Evolutionary conservation across 2,113 vertebrate genomes (phyloP), one percentile per base, ranked within the genome.

Genomic region (Lycaon pictus): DNA sequence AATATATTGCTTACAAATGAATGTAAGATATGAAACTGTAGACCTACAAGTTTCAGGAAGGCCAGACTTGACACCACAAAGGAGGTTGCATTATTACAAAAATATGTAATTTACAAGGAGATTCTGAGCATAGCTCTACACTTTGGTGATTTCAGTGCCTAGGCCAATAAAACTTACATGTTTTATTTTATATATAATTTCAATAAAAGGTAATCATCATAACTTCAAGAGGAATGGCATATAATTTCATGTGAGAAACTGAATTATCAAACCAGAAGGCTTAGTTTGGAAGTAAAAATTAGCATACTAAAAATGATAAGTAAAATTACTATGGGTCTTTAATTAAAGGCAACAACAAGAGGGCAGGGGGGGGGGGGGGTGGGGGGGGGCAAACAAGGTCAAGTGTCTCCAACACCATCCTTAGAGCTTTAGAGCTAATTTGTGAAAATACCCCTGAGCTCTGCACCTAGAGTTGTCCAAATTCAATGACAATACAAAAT

Each of bases 391-490:
- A 94, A 80, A 16, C 4, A 77, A 55, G 3, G 5, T 91, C 23
- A 37, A 43, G 1, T 53, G 2, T 83, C 5, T 23, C 53, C n/a
- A 80, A n/a, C 2, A 56, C n/a, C 58, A 35, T 16, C 17, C 32
- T 37, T 22, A 43, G 22, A 87, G 3, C 5, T 22, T 87, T 43
- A 84, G 8, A 94, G 58, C 55, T 62, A 48, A 32, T 72, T 55
- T 90, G 69, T 72, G 71, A 97, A 97, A 94, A 85, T 80, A 90
- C 76, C 51, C 23, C n/a, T 56, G 22, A 23, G 11, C 0, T 90
- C 11, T 82, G 35, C 67, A 74, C 71, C 90, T 96, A 96, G 97
- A 96, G 4, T 27, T 91, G 4, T 82, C 29, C 25, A 97, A 98
- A 96, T 96, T 72, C 93, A 83, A 90, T 63, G 51, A 10, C 22